Base-by-base conservation (phyloP, 2,113 vertebrate species). In the Phalacrocorax pelagicus region DNA sequence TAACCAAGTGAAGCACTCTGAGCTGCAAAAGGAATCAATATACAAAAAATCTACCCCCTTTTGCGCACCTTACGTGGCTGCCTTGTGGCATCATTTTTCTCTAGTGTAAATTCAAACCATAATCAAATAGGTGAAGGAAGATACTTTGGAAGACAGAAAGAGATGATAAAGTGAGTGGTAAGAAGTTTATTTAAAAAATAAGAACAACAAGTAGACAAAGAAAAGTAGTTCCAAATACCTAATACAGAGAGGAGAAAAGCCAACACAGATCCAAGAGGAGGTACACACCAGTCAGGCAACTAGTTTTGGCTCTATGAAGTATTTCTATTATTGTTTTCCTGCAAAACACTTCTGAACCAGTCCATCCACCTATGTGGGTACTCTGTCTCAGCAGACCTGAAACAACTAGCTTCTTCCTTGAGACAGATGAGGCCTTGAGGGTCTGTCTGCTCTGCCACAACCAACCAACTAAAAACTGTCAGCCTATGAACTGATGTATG, bases 401-500 rank as follows among this genome's bases (percentile, higher is more conserved):
- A 90, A 36, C 34, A 69, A 62, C 9, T 20, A 5, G 52, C n/a
- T 82, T 66, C 52, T 55, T 52, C 20, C 63, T 42, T n/a, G 57
- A 59, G 26, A 44, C 47, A 75, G n/a, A 15, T 1, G 15, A 71
- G 11, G n/a, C 22, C 65, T 32, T 2, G 6, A 80, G 42, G 40
- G 52, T 5, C 14, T 40, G 24, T 12, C 46, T 73, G 52, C 20
- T 73, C 32, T 67, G 86, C 67, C 71, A 62, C 51, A 42, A 63
- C 6, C 29, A 88, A 36, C 17, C 23, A 17, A 49, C 6, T 10
- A 19, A 12, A 16, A 66, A 13, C 32, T 24, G 44, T 3, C 18
- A n/a, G 38, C 3, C 0, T 20, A 63, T 2, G 29, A 80, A 65
- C 23, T 4, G 36, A 30, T 6, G 36, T 9, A 42, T 1, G 5